Percentiles rank a stretch among this genome's conserved stretches.
Evolutionary conservation across 2,113 vertebrate species (phyloP).

Genomic region (Nibea coibor): DNA sequence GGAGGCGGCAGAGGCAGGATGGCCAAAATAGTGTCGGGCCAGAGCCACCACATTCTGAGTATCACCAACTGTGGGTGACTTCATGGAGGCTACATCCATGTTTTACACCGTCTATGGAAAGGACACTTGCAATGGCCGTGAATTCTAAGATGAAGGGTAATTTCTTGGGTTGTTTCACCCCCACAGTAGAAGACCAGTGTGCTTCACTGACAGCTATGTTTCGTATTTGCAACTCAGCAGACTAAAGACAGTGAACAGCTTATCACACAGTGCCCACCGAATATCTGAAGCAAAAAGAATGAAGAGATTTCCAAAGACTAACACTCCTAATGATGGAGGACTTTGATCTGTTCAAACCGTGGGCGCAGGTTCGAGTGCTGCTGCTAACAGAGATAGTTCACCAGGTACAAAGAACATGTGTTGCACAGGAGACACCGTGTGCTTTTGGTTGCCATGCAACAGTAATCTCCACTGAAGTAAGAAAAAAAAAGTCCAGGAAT

Average conservation of each 20-base stretch:
- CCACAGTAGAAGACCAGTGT: no score
- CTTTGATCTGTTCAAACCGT: neutral
- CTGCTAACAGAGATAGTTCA: neutral
- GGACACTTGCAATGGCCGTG: neutral
- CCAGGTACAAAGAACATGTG: neutral
- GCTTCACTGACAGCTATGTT: no score
- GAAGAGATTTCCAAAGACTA: neutral
- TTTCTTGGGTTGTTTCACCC: neutral
- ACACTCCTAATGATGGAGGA: neutral
- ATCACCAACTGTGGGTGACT: no score
- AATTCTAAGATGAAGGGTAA: neutral
- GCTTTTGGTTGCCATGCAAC: constrained; percentile 37
- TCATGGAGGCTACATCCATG: no score
- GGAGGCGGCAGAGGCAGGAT: no score
- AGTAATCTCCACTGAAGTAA: constrained; percentile 8
- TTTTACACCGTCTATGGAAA: neutral
- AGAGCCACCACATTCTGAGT: no score
- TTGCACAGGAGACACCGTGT: no score
- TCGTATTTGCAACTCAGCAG: no score
- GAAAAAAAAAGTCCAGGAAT: constrained; percentile 15
- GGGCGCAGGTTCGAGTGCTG: neutral
- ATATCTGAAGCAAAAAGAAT: neutral
- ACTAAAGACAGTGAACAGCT: no score
- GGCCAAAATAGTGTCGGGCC: no score
- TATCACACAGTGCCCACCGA: no score